These are phyloP conservation scores for Ariopsis seemanni DNA, from an alignment of 2,113 vertebrate species.

Conservation along the genomic window DNA sequence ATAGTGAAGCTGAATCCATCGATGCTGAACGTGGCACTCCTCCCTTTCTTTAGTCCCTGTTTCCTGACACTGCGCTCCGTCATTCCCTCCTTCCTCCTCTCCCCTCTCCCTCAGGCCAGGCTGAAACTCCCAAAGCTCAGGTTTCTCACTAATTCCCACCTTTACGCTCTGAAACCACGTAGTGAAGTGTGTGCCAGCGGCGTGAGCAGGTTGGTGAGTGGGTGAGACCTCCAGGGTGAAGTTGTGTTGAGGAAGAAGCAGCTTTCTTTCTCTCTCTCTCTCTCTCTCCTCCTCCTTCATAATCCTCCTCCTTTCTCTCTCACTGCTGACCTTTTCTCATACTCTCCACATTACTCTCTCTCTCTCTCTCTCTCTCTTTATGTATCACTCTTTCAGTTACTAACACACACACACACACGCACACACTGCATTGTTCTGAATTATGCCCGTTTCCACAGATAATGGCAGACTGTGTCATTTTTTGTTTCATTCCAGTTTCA, in stretches of 20 bases:
- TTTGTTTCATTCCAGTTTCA: conserved; percentile 10
- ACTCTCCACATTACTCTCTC: not conserved
- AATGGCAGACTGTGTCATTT: conserved; percentile 29
- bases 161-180: not conserved
- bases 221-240: conserved; percentile 28
- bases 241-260: conserved; percentile 20
- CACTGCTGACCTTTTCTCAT: conserved; percentile 24
- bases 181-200: not conserved
- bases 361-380: conserved; percentile 1
- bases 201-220: not conserved
- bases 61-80: conserved; percentile 83
- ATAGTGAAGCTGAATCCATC: conserved; percentile 97
- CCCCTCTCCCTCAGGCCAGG: conserved; percentile 34
- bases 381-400: conserved; percentile 6
- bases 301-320: not conserved
- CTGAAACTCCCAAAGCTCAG: not conserved
- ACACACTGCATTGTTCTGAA: conserved; percentile 23
- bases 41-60: conserved; percentile 91
- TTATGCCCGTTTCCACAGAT: conserved; percentile 15
- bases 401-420: not conserved
- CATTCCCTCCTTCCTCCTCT: conserved; percentile 71
- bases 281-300: not conserved
- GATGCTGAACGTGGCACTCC: conserved; percentile 93
- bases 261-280: not conserved
- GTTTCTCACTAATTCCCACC: not conserved